A percentile compares a stretch with the other conserved stretches of the same genome.
Evolutionary conservation across 2,113 vertebrate species (phyloP).

Genomic region (Rhinopithecus roxellana): DNA sequence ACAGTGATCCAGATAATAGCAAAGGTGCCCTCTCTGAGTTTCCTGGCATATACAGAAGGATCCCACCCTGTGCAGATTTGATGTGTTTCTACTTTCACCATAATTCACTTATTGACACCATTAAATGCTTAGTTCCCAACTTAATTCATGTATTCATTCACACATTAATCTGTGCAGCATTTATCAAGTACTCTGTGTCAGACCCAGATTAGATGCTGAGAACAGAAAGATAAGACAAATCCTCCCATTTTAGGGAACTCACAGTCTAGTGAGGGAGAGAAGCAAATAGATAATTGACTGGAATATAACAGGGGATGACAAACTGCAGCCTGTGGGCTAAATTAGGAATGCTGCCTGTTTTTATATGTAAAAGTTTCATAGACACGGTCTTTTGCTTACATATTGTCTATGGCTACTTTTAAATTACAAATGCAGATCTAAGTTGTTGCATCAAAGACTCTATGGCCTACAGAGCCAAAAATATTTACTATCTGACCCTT

Average conservation of each 20-base stretch:
- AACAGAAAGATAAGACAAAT: neutral
- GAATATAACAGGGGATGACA: neutral
- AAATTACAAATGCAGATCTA: neutral
- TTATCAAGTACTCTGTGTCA: neutral
- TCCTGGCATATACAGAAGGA: neutral
- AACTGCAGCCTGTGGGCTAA: neutral
- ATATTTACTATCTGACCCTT: neutral
- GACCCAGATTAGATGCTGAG: neutral
- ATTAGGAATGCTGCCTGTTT: neutral
- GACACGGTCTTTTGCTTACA: neutral
- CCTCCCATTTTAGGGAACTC: neutral
- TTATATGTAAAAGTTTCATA: neutral
- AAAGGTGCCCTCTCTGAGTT: neutral
- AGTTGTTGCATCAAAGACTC: neutral
- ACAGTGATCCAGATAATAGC: neutral
- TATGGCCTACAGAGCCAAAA: neutral
- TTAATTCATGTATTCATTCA: neutral
- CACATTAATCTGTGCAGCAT: neutral
- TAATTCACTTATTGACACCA: neutral
- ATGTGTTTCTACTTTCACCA: neutral
- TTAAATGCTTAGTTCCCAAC: neutral
- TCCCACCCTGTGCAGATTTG: neutral
- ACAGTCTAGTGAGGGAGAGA: neutral
- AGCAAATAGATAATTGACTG: neutral
- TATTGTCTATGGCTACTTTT: neutral